Percentiles rank a stretch among this genome's conserved stretches.
These are phyloP conservation scores for Nixonia krombeini DNA, from an alignment of 1,140 invertebrate genomes.

Conservation along the genomic window DNA sequence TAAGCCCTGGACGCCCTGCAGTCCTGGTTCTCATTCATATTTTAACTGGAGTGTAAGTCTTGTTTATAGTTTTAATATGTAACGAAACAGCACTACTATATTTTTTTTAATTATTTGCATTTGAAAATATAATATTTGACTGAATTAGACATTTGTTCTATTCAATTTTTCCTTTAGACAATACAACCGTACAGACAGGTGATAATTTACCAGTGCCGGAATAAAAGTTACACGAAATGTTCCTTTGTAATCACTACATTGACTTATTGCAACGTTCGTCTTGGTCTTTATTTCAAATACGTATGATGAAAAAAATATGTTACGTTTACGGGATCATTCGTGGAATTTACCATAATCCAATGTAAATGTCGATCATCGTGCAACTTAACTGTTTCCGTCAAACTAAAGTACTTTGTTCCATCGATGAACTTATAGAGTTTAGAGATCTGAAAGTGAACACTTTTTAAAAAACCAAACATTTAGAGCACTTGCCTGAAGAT, in stretches of 20 bases:
- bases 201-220: no score
- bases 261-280: no score
- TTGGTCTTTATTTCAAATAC: neutral
- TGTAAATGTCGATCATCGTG: constrained; percentile 52
- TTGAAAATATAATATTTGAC: neutral
- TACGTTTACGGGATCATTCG: neutral
- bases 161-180: no score
- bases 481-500: no score
- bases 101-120: neutral
- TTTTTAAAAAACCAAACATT: no score
- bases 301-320: neutral
- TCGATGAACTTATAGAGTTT: constrained; percentile 44
- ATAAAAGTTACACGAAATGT: no score
- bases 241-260: no score
- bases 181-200: no score
- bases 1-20: constrained; percentile 51
- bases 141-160: no score
- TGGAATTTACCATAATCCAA: neutral
- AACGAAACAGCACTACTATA: no score
- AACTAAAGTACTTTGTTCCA: constrained; percentile 15
- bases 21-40: neutral
- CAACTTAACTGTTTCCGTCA: constrained; percentile 25
- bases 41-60: constrained; percentile 5
- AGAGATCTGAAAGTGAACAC: constrained; percentile 50
- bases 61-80: neutral